Evolutionary conservation across 2,888 invertebrate genomes (phyloP), one percentile per base, ranked within the genome.

Genomic region (Oscheius myriophilus): DNA sequence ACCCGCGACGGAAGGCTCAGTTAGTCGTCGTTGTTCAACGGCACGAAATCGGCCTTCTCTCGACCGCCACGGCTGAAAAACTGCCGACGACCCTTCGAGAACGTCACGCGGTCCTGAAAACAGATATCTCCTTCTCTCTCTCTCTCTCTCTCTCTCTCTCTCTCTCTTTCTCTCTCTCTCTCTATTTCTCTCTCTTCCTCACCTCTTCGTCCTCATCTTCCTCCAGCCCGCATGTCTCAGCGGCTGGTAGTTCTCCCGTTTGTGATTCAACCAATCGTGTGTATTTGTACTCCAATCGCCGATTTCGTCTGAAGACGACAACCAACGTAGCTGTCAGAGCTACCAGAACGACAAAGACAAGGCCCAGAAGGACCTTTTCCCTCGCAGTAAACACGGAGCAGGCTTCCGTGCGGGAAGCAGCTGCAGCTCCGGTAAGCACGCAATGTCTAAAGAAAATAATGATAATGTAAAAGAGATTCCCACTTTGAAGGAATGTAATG

Each of bases 401-500:
- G 9, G 73, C 61, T 18, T 65, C 69, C 62, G 67, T 51, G 18
- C 73, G 66, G 0, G 70, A 59, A n/a, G 68, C 73, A 0, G 73
- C 69, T 3, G 54, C 70, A 2, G 68, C 70, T 41, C 85, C 87
- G 45, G 83, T 78, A n/a, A 87, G 77, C 14, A 88, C 78, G 77
- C 88, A 88, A 69, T 88, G 84, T 68, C 88, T 88, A 82, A 61
- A 86, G 69, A 65, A 12, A 45, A 23, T 39, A 7, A 25, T 39
- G 14, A 26, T 52, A 43, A 18, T 33, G 16, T 14, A 65, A 49
- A n/a, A 21, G 51, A 0, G 16, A 14, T 39, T 65, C 75, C 64
- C 57, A 84, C 84, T 86, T 86, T n/a, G 82, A 74, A 4, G 89
- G 88, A 68, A 90, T 87, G 75, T 89, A 90, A 77, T 90, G 90